Conservation (phyloP, 2,113 vertebrate genomes). For the Dipodomys ordii region DNA sequence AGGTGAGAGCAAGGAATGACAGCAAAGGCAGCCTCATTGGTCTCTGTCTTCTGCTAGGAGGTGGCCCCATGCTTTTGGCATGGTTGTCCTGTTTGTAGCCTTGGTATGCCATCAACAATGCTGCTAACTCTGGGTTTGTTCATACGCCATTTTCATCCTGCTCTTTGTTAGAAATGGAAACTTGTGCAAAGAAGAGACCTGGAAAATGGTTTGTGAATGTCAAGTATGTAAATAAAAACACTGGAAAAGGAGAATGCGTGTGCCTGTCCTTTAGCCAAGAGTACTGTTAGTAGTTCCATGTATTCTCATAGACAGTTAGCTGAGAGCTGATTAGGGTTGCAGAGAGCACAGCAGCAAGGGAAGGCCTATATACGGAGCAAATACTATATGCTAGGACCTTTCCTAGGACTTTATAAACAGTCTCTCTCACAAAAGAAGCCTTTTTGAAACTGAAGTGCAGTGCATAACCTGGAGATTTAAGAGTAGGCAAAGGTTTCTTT, state of each 20-base stretch:
- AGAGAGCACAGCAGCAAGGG: slow-evolving; percentile 35
- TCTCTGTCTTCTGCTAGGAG: slow-evolving; percentile 8
- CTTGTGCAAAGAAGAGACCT: slow-evolving; percentile 58
- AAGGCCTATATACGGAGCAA: slow-evolving; percentile 9
- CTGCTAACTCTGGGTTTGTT: slow-evolving; percentile 43
- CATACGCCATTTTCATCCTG: slow-evolving; percentile 44
- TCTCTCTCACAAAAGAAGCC: not conserved
- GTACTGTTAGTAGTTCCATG: not conserved
- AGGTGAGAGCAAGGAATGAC: slow-evolving; percentile 13
- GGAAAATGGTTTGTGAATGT: slow-evolving; percentile 66
- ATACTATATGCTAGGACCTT: not conserved
- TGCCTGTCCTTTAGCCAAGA: slow-evolving; percentile 37
- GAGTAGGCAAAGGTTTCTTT: not conserved
- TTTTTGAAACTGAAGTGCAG: not conserved
- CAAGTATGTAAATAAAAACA: slow-evolving; percentile 69
- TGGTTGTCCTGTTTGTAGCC: slow-evolving; percentile 29
- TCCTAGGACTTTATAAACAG: not conserved
- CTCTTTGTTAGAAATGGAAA: slow-evolving; percentile 68
- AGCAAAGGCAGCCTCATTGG: slow-evolving; percentile 55
- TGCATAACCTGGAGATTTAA: not conserved
- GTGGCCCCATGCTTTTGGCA: slow-evolving; percentile 8
- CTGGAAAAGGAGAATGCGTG: slow-evolving; percentile 28
- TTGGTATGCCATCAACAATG: slow-evolving; percentile 4
- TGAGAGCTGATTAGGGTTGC: not conserved
- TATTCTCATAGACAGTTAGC: not conserved